A percentile compares a stretch with the other conserved stretches of the same genome.
Conservation (phyloP, 2,113 vertebrate species). For the Speoplatyrhinus poulsoni region DNA sequence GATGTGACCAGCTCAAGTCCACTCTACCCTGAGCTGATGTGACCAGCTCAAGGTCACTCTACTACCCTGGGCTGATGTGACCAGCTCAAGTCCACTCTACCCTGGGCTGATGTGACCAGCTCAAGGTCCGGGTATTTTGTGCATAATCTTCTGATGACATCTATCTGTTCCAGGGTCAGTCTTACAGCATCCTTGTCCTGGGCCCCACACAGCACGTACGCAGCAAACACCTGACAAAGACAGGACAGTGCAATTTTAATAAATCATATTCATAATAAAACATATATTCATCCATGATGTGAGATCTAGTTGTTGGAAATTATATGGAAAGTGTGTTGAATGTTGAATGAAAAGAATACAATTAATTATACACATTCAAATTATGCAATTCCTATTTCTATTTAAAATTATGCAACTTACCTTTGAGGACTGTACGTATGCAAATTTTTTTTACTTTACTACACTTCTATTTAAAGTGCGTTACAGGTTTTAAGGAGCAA, state of each 20-base stretch:
- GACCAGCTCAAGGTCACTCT: neutral
- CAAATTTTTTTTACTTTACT: no score
- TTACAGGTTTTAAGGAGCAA: no score
- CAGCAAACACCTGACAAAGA: slow-evolving; percentile 86
- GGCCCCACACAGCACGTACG: slow-evolving; percentile 83
- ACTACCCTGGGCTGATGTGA: neutral
- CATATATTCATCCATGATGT: neutral
- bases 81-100: slow-evolving; percentile 58
- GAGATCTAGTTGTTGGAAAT: no score
- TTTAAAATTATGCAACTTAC: no score
- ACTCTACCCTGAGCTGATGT: neutral
- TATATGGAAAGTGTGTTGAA: no score
- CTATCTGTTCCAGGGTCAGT: slow-evolving; percentile 90
- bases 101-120: slow-evolving; percentile 82
- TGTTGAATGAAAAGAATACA: no score
- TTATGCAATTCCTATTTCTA: no score
- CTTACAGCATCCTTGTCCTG: slow-evolving; percentile 88
- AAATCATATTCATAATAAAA: neutral
- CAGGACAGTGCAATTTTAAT: neutral
- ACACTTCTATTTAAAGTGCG: no score
- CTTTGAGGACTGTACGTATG: no score
- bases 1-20: no score
- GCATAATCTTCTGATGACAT: slow-evolving; percentile 87
- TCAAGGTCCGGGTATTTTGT: slow-evolving; percentile 82
- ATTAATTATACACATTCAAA: no score